Percentiles rank a stretch among this genome's conserved stretches.
These are phyloP conservation scores for Brenthis ino DNA, from an alignment of 2,888 invertebrate genomes.

Conservation along the genomic window DNA sequence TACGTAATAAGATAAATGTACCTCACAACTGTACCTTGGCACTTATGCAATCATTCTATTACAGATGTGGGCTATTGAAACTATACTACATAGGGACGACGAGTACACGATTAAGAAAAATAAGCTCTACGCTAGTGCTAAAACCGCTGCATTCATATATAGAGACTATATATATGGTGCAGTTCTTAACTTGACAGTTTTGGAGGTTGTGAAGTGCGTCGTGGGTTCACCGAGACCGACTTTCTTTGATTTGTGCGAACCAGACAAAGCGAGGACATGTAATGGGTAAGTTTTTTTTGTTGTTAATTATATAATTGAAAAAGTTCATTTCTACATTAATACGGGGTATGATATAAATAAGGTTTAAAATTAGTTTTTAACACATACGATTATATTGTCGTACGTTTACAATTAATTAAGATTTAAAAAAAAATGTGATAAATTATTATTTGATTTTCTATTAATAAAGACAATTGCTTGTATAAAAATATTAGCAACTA, in stretches of 20 bases:
- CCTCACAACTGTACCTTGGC: constrained; percentile 2
- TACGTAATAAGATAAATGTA: constrained; percentile 21
- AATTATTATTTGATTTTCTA: no score
- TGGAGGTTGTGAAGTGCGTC: constrained; percentile 85
- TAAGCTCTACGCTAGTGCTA: constrained; percentile 62
- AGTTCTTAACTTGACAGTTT: constrained; percentile 82
- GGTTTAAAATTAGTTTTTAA: no score
- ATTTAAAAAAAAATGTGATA: no score
- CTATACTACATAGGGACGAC: constrained; percentile 62
- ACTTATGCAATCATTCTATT: constrained; percentile 35
- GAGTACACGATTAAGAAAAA: constrained; percentile 73
- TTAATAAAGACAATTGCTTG: no score
- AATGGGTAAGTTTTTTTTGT: constrained; percentile 62
- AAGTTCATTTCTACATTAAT: not conserved
- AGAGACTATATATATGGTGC: constrained; percentile 85
- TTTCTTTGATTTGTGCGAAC: constrained; percentile 88
- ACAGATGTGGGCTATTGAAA: constrained; percentile 77
- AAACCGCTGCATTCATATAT: constrained; percentile 76
- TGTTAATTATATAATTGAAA: not conserved
- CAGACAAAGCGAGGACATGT: constrained; percentile 85
- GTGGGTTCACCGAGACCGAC: constrained; percentile 89
- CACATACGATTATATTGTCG: no score
- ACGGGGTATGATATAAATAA: not conserved
- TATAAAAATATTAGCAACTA: no score
- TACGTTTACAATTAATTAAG: no score